Evolutionary conservation across 2,797 vertebrate species (phyloP).

Genomic region (Sebastes alutus): DNA sequence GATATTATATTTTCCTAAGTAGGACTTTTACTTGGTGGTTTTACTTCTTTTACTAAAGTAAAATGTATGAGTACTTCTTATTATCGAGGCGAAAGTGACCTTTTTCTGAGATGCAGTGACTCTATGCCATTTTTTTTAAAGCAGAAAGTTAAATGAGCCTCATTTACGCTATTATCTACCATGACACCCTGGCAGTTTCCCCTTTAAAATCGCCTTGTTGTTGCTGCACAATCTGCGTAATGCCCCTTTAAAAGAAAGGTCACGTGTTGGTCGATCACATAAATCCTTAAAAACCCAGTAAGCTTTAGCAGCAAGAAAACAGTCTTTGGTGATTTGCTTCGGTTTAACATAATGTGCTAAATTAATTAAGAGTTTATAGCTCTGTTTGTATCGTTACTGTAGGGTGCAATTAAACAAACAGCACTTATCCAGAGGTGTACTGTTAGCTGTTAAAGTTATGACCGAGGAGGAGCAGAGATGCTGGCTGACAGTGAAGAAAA

Average conservation of each 20-base stretch:
- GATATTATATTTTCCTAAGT: neutral
- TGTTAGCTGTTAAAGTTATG: slow-evolving; percentile 36
- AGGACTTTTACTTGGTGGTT: too few relatives aligned
- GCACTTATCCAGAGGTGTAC: slow-evolving; percentile 13
- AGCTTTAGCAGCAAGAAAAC: slow-evolving; percentile 7
- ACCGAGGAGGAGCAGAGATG: slow-evolving; percentile 9
- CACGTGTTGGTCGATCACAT: neutral
- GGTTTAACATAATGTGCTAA: slow-evolving; percentile 26
- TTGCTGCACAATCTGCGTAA: neutral
- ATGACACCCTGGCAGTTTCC: neutral
- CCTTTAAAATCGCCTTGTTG: neutral
- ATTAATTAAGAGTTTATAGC: slow-evolving; percentile 41
- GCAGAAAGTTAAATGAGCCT: neutral
- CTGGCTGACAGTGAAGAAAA: neutral
- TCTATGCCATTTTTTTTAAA: neutral
- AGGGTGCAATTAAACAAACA: slow-evolving; percentile 28
- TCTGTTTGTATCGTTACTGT: slow-evolving; percentile 23
- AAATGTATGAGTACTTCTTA: neutral
- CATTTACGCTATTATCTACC: neutral
- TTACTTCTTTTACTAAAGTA: neutral
- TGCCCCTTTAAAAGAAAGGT: neutral
- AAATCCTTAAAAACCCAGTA: neutral
- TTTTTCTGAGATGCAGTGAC: neutral
- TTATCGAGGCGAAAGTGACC: neutral
- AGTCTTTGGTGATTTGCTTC: slow-evolving; percentile 29